A percentile compares a stretch with the other conserved stretches of the same genome.
These are phyloP conservation scores for Trididemnum nubilum DNA, from an alignment of 23 tunicate genomes.

Conservation along the genomic window DNA sequence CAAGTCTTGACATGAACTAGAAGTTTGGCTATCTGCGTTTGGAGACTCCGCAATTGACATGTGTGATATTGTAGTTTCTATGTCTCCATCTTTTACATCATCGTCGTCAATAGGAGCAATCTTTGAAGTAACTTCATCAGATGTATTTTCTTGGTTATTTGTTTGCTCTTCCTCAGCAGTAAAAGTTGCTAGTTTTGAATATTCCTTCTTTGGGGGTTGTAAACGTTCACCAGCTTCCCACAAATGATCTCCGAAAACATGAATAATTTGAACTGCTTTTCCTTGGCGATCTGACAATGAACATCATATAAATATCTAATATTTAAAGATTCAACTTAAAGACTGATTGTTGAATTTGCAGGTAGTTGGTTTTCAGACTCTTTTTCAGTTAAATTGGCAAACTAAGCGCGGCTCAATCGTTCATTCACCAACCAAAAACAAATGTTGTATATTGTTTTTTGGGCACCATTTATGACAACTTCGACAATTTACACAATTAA, in stretches of 20 bases:
- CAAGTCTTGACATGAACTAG: too few species aligned
- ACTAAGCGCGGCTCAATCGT: too few species aligned
- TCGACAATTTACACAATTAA: too few species aligned
- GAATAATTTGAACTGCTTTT: constrained; percentile 77
- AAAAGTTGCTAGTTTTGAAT: neutral
- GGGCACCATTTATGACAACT: too few species aligned
- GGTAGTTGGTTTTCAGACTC: too few species aligned
- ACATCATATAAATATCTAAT: neutral
- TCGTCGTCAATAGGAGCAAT: neutral
- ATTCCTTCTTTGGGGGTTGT: constrained; percentile 55
- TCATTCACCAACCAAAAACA: too few species aligned
- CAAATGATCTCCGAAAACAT: constrained; percentile 89
- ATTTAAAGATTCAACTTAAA: too few species aligned
- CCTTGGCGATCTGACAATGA: constrained; percentile 59
- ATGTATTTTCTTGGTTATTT: neutral
- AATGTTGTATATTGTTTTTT: too few species aligned
- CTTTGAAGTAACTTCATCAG: neutral
- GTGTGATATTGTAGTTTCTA: neutral
- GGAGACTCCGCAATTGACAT: neutral
- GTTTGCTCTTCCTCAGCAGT: neutral
- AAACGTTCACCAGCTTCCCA: constrained; percentile 73
- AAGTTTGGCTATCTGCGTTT: neutral
- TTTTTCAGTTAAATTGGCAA: too few species aligned
- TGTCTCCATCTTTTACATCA: neutral
- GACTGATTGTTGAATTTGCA: too few species aligned